Percentiles rank a stretch among this genome's conserved stretches.
phyloP scores from a whole-genome alignment of 2,113 vertebrate genomes.

The Lepisosteus osseus region DNA sequence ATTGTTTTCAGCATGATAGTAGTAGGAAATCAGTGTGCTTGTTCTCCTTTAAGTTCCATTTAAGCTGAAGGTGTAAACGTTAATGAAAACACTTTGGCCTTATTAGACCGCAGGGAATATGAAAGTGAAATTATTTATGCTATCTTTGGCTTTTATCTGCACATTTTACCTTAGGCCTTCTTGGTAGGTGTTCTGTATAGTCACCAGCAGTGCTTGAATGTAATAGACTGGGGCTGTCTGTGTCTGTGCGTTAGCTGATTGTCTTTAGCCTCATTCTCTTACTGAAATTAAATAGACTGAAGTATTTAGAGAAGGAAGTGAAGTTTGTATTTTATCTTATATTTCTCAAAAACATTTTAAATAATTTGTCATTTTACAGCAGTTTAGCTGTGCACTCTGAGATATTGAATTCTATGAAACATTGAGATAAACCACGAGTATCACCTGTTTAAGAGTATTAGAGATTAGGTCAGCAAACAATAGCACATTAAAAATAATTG shows the following conservation, averaged over 20 bases:
- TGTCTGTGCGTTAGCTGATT: neutral
- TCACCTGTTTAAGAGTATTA: too few relatives aligned
- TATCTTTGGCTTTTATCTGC: constrained; percentile 22
- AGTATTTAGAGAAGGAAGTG: too few relatives aligned
- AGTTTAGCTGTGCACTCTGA: too few relatives aligned
- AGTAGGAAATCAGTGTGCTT: constrained; percentile 20
- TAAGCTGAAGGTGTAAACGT: constrained; percentile 16
- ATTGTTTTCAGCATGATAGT: constrained; percentile 13
- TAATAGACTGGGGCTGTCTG: too few relatives aligned
- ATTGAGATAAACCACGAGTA: too few relatives aligned
- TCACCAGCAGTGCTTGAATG: neutral
- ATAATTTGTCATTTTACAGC: too few relatives aligned
- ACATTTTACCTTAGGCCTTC: constrained; percentile 2
- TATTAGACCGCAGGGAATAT: constrained; percentile 14
- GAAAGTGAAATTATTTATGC: constrained; percentile 19
- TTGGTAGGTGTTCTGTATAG: neutral
- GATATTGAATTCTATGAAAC: too few relatives aligned
- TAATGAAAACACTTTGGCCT: constrained; percentile 17
- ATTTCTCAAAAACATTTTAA: too few relatives aligned
- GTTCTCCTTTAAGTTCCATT: constrained; percentile 27
- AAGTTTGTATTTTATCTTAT: too few relatives aligned
- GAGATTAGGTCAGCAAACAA: too few relatives aligned
- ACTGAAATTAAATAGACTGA: neutral
- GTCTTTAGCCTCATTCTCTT: neutral
- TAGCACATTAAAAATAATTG: too few relatives aligned